These are phyloP conservation scores for Clavelina lepadiformis DNA, from an alignment of 23 tunicate genomes.

Conservation along the genomic window DNA sequence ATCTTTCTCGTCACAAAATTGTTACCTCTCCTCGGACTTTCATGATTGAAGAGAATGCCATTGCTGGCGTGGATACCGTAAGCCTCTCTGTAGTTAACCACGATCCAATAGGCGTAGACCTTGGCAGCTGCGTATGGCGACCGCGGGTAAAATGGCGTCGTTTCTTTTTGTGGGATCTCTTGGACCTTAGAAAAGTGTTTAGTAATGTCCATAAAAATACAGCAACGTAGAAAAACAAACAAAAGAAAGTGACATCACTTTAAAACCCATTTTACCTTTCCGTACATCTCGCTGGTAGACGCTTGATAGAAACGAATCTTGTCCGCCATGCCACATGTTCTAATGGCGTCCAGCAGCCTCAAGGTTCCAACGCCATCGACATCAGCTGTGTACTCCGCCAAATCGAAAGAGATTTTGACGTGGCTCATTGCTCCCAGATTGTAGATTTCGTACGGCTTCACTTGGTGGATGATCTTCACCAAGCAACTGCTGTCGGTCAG, in stretches of 20 bases:
- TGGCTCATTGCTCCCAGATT: slow-evolving; percentile 99
- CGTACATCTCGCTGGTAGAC: slow-evolving; percentile 98
- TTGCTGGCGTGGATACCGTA: slow-evolving; percentile 93
- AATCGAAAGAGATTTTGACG: slow-evolving; percentile 91
- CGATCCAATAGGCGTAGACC: slow-evolving; percentile 93
- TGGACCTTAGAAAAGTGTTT: slow-evolving; percentile 25
- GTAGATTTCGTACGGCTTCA: slow-evolving; percentile 91
- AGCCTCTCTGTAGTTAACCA: slow-evolving; percentile 93
- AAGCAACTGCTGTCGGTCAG: slow-evolving; percentile 94
- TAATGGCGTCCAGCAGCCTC: slow-evolving; percentile 87
- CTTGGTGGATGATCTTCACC: slow-evolving; percentile 89
- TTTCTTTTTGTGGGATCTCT: slow-evolving; percentile 66
- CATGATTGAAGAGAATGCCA: slow-evolving; percentile 95
- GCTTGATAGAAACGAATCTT: slow-evolving; percentile 91
- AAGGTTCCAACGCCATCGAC: slow-evolving; percentile 97
- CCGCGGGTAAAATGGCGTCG: slow-evolving; percentile 94
- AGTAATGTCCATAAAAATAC: too few relatives aligned
- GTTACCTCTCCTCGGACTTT: slow-evolving; percentile 84
- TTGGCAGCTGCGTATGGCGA: slow-evolving; percentile 99
- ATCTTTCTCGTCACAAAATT: slow-evolving; percentile 94
- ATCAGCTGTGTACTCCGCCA: slow-evolving; percentile 99
- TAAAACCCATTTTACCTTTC: slow-evolving; percentile 92
- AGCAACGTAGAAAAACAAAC: too few relatives aligned
- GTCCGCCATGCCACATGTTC: slow-evolving; percentile 89
- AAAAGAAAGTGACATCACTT: too few relatives aligned